A percentile compares a stretch with the other conserved stretches of the same genome.
phyloP scores from a whole-genome alignment of 2,888 invertebrate genomes.

The Tachystola acroxantha region DNA sequence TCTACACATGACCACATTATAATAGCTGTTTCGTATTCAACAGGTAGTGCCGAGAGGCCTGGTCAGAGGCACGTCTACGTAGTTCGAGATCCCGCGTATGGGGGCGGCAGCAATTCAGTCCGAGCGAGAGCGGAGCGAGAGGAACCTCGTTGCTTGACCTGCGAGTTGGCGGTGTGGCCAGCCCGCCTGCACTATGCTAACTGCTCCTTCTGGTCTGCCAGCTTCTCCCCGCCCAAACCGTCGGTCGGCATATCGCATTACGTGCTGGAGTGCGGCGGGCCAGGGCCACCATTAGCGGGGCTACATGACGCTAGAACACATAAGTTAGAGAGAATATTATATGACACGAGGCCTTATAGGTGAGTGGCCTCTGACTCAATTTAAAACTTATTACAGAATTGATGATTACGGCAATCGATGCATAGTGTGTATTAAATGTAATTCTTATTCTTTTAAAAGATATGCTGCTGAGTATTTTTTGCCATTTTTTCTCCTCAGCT shows the following conservation, averaged over 20 bases:
- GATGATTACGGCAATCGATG: too few relatives aligned
- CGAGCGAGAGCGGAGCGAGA: conserved; percentile 74
- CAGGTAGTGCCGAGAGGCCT: conserved; percentile 90
- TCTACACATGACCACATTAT: not conserved
- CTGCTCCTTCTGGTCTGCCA: conserved; percentile 91
- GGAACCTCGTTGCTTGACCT: conserved; percentile 92
- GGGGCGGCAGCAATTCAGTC: conserved; percentile 73
- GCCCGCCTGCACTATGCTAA: conserved; percentile 89
- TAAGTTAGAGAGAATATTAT: conserved; percentile 86
- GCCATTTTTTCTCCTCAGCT: too few relatives aligned
- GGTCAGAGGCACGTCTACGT: conserved; percentile 94
- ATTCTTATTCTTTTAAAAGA: too few relatives aligned
- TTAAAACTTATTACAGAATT: not conserved
- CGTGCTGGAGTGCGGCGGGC: conserved; percentile 94
- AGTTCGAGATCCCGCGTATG: conserved; percentile 85
- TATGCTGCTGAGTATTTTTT: too few relatives aligned
- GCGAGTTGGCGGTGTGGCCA: conserved; percentile 89
- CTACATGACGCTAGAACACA: conserved; percentile 87
- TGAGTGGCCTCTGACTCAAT: too few relatives aligned
- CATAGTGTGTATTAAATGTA: too few relatives aligned
- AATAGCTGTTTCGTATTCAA: too few relatives aligned
- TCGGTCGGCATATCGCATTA: conserved; percentile 78
- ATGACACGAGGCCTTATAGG: conserved; percentile 85
- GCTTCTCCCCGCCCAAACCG: conserved; percentile 79
- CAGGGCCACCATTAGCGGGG: conserved; percentile 90